These are phyloP conservation scores for Rhadinocentrus ornatus DNA, from an alignment of 2,797 vertebrate genomes.

Conservation along the genomic window DNA sequence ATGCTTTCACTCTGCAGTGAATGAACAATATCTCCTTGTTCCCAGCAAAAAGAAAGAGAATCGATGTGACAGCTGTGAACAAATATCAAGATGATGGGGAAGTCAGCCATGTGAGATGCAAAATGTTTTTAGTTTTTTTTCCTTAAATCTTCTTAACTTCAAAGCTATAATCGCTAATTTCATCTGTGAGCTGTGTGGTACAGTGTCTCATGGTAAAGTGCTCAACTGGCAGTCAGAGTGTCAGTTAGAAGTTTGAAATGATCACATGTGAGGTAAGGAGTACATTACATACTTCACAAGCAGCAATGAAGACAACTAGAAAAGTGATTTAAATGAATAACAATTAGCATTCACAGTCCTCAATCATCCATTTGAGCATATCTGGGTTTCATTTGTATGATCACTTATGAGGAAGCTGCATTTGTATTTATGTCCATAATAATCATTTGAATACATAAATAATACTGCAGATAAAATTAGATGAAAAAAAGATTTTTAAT, in stretches of 20 bases:
- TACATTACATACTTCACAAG: background rate
- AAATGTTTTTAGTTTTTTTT: slow-evolving; percentile 44
- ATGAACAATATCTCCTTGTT: slow-evolving; percentile 77
- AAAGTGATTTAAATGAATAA: slow-evolving; percentile 38
- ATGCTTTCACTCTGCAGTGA: slow-evolving; percentile 73
- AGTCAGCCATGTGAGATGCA: slow-evolving; percentile 69
- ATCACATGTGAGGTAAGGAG: slow-evolving; percentile 32
- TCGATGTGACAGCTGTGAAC: slow-evolving; percentile 73
- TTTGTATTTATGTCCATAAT: slow-evolving; percentile 6
- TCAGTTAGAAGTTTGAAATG: slow-evolving; percentile 35
- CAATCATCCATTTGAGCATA: slow-evolving; percentile 17
- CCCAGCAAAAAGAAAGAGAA: slow-evolving; percentile 57
- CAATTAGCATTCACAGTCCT: slow-evolving; percentile 16
- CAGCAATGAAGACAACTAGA: slow-evolving; percentile 15
- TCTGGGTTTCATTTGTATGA: background rate
- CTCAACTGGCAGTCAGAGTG: slow-evolving; percentile 48
- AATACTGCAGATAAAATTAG: slow-evolving; percentile 16
- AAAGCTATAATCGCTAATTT: slow-evolving; percentile 75
- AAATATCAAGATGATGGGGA: slow-evolving; percentile 72
- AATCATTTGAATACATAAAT: slow-evolving; percentile 1
- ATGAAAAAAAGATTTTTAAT: slow-evolving; percentile 11
- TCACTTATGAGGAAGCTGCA: background rate
- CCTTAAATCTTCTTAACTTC: slow-evolving; percentile 65
- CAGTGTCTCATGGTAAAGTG: slow-evolving; percentile 61
- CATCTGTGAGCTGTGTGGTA: slow-evolving; percentile 59